These are phyloP conservation scores for Sinhomidia bicolor DNA, from an alignment of 2,888 invertebrate genomes.

Conservation along the genomic window DNA sequence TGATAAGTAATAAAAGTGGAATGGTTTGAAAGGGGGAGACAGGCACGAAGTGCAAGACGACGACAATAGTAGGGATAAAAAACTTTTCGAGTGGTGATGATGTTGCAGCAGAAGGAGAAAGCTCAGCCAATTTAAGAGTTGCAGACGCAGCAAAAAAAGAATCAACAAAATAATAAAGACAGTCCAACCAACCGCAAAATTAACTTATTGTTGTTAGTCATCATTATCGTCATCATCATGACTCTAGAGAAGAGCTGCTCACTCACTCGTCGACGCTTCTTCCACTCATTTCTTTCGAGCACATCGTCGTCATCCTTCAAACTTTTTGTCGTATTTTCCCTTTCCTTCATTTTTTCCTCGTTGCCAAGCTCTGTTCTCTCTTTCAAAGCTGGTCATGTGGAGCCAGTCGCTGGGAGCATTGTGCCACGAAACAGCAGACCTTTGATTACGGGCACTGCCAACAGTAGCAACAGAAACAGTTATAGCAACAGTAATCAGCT, in stretches of 20 bases:
- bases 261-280: background rate
- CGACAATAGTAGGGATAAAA: background rate
- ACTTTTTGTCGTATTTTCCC: background rate
- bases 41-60: too few relatives aligned
- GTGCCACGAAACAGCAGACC: conserved; percentile 18
- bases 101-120: background rate
- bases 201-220: conserved; percentile 14
- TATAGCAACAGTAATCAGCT: background rate
- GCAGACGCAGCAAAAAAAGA: background rate
- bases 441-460: background rate
- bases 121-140: background rate
- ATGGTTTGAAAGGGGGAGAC: background rate
- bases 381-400: conserved; percentile 69
- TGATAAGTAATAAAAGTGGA: background rate
- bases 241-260: conserved; percentile 19
- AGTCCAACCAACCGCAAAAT: conserved; percentile 47
- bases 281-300: background rate
- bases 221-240: background rate
- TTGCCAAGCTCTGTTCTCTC: conserved; percentile 38
- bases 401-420: conserved; percentile 52
- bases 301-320: background rate
- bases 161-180: background rate
- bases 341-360: background rate
- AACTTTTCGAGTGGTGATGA: background rate
- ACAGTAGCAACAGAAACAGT: background rate